Evolutionary conservation across 2,888 invertebrate genomes (phyloP), one percentile per base, ranked within the genome.

Genomic region (Scaptomyza tumidula): DNA sequence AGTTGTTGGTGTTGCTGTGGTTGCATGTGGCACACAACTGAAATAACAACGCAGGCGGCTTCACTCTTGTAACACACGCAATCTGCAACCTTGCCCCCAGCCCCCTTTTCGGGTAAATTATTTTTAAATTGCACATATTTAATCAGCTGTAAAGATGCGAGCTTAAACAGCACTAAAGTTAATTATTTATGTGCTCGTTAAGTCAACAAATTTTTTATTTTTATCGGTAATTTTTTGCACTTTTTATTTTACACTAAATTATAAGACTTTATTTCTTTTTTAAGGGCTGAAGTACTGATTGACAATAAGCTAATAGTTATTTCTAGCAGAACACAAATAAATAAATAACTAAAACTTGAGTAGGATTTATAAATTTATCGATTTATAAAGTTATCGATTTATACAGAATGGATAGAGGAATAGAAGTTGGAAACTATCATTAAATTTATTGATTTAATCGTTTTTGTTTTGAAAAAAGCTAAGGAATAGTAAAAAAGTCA

Each of bases 51-150:
- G 57, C 75, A 69, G 19, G 19, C 65, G 55, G 39, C 16, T 75
- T 74, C 75, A 78, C 79, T 62, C 78, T n/a, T n/a, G 75, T 74
- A 75, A 39, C 75, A 61, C 75, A 61, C 78, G 27, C 61, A 73
- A 77, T 77, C 54, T 80, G 62, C 24, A 24, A 24, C 24, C 24
- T 24, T 24, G 24, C 24, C 59, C 58, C 61, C 43, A 11, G 31
- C 39, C 14, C 7, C 57, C 41, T 6, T 7, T 11, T 39, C 29
- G 48, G 44, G 39, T 43, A 56, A 67, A 68, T 78, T 84, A 81
- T 84, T 78, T 87, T 82, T 70, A 72, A 82, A 64, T 44, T 69
- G 49, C 66, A 62, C 59, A 71, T 85, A 72, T 87, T 82, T 88
- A 73, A 86, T 63, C 88, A 82, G 80, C 86, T 87, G 82, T 55